Evolutionary conservation across 2,113 vertebrate genomes (phyloP).

Genomic region (Zeus faber): DNA sequence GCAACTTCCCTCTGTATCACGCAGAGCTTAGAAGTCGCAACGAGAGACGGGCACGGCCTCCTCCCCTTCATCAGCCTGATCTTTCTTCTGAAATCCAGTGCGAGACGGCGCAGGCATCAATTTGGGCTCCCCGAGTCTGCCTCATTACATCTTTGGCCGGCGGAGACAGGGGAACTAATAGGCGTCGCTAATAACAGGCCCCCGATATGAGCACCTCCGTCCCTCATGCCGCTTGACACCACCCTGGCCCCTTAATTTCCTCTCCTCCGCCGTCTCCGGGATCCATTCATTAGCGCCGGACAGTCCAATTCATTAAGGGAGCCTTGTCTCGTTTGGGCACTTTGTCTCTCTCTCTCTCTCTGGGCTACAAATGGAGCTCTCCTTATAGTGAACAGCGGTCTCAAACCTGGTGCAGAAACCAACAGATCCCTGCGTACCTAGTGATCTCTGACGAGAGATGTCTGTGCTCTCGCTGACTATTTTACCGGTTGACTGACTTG

Average conservation of each 20-base stretch:
- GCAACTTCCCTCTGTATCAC: too few relatives aligned
- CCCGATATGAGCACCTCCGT: constrained; percentile 60
- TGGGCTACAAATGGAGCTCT: too few relatives aligned
- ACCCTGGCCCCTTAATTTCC: constrained; percentile 54
- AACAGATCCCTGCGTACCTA: too few relatives aligned
- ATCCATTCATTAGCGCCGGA: constrained; percentile 64
- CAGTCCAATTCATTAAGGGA: constrained; percentile 64
- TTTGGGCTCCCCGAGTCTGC: constrained; percentile 42
- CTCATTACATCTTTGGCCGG: constrained; percentile 56
- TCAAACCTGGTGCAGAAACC: too few relatives aligned
- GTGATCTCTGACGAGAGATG: too few relatives aligned
- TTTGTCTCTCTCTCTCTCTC: constrained; percentile 3
- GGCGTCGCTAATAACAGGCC: constrained; percentile 50
- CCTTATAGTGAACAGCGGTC: too few relatives aligned
- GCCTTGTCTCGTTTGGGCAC: constrained; percentile 33
- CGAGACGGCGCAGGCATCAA: constrained; percentile 30
- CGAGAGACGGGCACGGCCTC: too few relatives aligned
- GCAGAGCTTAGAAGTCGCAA: too few relatives aligned
- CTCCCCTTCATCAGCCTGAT: constrained; percentile 4
- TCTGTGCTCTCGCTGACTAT: too few relatives aligned
- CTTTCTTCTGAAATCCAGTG: not conserved
- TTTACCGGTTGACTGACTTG: too few relatives aligned
- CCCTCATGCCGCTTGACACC: constrained; percentile 58
- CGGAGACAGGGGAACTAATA: constrained; percentile 60
- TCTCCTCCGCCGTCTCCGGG: constrained; percentile 41